Percentiles rank a stretch among this genome's conserved stretches.
phyloP scores from a whole-genome alignment of 2,888 invertebrate genomes.

The Punctoribates punctum region DNA sequence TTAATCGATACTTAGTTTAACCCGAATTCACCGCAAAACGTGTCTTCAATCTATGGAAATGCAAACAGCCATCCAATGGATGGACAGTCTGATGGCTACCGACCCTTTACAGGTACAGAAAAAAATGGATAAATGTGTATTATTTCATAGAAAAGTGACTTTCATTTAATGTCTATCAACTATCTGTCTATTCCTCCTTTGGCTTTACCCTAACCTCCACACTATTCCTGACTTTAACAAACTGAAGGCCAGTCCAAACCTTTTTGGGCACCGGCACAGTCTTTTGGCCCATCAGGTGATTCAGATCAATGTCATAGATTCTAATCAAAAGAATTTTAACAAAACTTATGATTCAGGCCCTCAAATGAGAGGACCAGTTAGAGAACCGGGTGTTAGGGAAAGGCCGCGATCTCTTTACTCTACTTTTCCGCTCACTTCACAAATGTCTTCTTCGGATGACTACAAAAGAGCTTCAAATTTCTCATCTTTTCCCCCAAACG shows the following conservation, averaged over 20 bases:
- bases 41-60: neutral
- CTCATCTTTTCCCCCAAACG: slow-evolving; percentile 39
- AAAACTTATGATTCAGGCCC: neutral
- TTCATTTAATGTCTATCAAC: neutral
- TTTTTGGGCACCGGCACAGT: slow-evolving; percentile 60
- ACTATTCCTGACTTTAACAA: neutral
- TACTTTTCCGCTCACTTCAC: slow-evolving; percentile 55
- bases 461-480: slow-evolving; percentile 20
- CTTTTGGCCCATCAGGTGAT: slow-evolving; percentile 45
- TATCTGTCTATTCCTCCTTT: neutral
- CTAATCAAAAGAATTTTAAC: slow-evolving; percentile 50
- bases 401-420: slow-evolving; percentile 49
- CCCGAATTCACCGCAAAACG: neutral
- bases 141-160: neutral
- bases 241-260: slow-evolving; percentile 49
- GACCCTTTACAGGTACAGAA: slow-evolving; percentile 29
- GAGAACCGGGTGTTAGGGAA: neutral
- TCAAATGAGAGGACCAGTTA: neutral
- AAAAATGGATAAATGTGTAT: neutral
- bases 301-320: slow-evolving; percentile 53
- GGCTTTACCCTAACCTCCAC: neutral
- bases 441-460: slow-evolving; percentile 45
- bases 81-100: neutral
- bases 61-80: neutral
- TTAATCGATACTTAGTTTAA: neutral